Evolutionary conservation across 2,888 invertebrate genomes (phyloP), one percentile per base, ranked within the genome.

Genomic region (Napeogenes inachia): DNA sequence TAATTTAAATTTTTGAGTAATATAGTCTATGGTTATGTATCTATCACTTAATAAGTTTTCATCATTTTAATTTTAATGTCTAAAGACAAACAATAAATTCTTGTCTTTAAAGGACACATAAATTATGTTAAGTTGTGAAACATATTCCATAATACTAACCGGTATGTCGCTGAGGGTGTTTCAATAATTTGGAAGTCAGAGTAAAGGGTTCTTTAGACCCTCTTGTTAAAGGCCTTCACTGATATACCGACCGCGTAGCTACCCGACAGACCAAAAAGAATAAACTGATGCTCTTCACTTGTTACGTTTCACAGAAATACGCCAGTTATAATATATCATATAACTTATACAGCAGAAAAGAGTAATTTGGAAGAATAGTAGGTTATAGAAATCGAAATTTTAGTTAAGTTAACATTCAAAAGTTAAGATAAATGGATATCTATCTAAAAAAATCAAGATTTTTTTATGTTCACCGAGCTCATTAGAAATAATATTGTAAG

Each of bases 191-290:
- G 0, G 93, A 92, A 2, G 92, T 92, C 2, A 94, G 79, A 0
- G 90, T 91, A 12, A 12, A 82, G 0, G 92, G 88, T 55, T 93
- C 93, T 72, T 94, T 94, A 4, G 91, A 84, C 2, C 95, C 95
- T 78, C 68, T 89, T 91, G 80, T 96, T 96, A 79, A 92, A 92
- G 3, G 95, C 93, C 71, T 93, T 93, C 13, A 95, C 90, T 10
- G 91, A 88, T 13, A 94, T 89, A 1, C 92, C 91, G 63, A 93
- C 92, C 6, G 91, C 87, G 59, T 91, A 89, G 59, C 92, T 93
- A 0, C 93, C 91, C 5, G 92, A 90, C 12, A 94, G 81, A 12
- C 92, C 92, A 32, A 85, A 81, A 45, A 93, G 92, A 64, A 91
- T 87, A 72, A 94, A 94, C 64, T 91, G 89, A 0, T 94, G 92